Conservation (phyloP, 2,113 vertebrate species). For the Pelusios castaneus region DNA sequence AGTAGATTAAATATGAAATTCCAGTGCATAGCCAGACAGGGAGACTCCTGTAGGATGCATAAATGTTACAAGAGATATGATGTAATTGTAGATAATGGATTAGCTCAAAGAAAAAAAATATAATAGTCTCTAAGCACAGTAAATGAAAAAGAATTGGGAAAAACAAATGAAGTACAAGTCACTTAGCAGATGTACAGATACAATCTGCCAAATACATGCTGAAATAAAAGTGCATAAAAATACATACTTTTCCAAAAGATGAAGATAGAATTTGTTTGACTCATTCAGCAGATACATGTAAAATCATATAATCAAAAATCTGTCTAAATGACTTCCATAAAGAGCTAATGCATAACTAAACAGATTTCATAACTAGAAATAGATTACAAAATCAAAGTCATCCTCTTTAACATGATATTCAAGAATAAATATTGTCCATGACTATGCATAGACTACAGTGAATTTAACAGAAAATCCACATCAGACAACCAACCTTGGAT, state of each 20-base stretch:
- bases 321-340: conserved; percentile 12
- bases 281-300: conserved; percentile 26
- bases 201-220: not conserved
- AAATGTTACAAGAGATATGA: not conserved
- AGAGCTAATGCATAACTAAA: conserved; percentile 28
- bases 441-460: not conserved
- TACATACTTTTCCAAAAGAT: conserved; percentile 38
- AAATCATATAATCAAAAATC: conserved; percentile 37
- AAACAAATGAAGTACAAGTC: conserved; percentile 8
- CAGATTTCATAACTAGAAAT: conserved; percentile 5
- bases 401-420: not conserved
- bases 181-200: not conserved
- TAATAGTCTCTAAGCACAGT: not conserved
- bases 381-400: conserved; percentile 42
- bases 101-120: not conserved
- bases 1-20: not conserved
- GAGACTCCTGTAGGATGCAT: not conserved
- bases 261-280: conserved; percentile 22
- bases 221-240: conserved; percentile 29
- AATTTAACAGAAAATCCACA: conserved; percentile 36
- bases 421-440: no score
- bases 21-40: not conserved
- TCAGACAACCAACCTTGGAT: not conserved
- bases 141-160: not conserved
- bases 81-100: not conserved